Base-by-base conservation (phyloP, 2,797 vertebrate species). In the Sebastes flavidus region DNA sequence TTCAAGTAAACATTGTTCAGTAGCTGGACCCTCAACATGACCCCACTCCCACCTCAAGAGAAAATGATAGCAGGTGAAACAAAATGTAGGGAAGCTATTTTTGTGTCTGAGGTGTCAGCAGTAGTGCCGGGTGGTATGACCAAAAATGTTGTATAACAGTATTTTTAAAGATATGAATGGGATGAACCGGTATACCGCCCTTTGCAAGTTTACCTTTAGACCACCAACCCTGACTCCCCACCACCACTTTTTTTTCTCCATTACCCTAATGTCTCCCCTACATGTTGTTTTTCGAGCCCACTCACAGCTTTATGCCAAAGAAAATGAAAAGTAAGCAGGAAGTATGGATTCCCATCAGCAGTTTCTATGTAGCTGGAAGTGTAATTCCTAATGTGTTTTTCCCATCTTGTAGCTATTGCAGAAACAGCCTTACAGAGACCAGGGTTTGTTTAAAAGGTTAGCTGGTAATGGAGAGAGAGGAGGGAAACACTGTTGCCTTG, bases 391-490 rank as follows among this genome's bases (percentile, higher is more conserved):
- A 87, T 90, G 84, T 86, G 79, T 92, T 90, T 93, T 83, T 88
- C 75, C 85, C 88, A 62, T 88, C 72, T 86, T 75, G 74, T 72
- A 71, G 70, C 76, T 88, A 89, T 87, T 84, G 87, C 82, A 92
- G 87, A 87, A 91, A 88, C 74, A 72, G 87, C 84, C 88, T 90
- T 59, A 76, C 72, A 83, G 82, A 82, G 77, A 83, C 14, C 32
- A 34, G 80, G 61, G 77, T 87, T 83, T 91, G 72, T 88, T 88
- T 83, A 84, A 94, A 95, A 94, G 92, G 92, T 94, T 94, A 94
- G 75, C 38, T 62, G 75, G 80, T 75, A 91, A 93, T 92, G 77
- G 86, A 88, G 86, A 74, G 74, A 61, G 59, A 59, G 29, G 60
- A 66, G 34, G 77, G 77, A 25, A 82, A 59, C 70, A 69, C 34